These are phyloP conservation scores for Drosophila nigricruria DNA, from an alignment of 2,888 invertebrate species.

Conservation along the genomic window DNA sequence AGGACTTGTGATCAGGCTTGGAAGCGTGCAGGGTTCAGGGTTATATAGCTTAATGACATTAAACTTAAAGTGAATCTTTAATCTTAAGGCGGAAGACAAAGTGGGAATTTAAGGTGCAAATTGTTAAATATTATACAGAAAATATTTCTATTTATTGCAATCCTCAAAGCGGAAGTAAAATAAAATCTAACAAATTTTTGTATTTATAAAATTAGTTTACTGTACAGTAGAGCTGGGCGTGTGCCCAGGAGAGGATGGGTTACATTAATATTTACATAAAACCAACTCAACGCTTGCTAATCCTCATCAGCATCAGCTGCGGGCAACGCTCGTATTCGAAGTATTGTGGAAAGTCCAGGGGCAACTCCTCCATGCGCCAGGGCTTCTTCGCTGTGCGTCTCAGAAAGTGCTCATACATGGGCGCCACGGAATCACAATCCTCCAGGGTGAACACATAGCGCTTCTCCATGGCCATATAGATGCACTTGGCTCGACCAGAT, in stretches of 20 bases:
- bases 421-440: slow-evolving; percentile 93
- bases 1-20: slow-evolving; percentile 86
- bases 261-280: too few relatives aligned
- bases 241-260: too few relatives aligned
- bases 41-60: slow-evolving; percentile 47
- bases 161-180: slow-evolving; percentile 5
- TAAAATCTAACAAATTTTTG: slow-evolving; percentile 21
- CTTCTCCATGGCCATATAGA: slow-evolving; percentile 93
- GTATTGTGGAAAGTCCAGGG: slow-evolving; percentile 91
- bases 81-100: slow-evolving; percentile 10
- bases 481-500: slow-evolving; percentile 86
- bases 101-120: slow-evolving; percentile 21
- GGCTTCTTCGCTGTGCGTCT: slow-evolving; percentile 82
- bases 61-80: slow-evolving; percentile 35
- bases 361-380: slow-evolving; percentile 88
- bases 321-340: slow-evolving; percentile 93
- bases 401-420: slow-evolving; percentile 94
- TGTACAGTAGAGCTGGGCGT: not conserved
- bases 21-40: slow-evolving; percentile 48
- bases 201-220: not conserved
- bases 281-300: slow-evolving; percentile 84
- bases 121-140: slow-evolving; percentile 8
- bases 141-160: slow-evolving; percentile 20
- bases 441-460: slow-evolving; percentile 93
- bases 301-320: slow-evolving; percentile 91